phyloP scores from a whole-genome alignment of 2,797 vertebrate genomes.

The Sebastiscus albofasciatus region DNA sequence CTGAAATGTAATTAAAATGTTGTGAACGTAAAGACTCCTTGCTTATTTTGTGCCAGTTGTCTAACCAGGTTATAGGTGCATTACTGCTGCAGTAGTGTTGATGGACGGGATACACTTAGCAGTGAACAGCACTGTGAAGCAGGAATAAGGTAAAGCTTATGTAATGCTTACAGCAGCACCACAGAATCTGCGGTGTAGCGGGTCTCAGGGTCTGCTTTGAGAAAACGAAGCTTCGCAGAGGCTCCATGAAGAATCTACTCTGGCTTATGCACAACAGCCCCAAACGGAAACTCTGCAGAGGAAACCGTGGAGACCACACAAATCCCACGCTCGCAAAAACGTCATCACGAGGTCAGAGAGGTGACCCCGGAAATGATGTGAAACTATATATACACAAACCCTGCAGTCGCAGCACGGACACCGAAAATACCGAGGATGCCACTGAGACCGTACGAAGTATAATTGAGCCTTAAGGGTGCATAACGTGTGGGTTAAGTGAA shows the following conservation, averaged over 20 bases:
- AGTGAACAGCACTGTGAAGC: not conserved
- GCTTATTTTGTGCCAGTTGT: not conserved
- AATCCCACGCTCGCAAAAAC: slow-evolving; percentile 49
- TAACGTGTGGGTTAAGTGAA: slow-evolving; percentile 57
- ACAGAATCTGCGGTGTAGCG: not conserved
- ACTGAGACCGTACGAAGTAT: slow-evolving; percentile 66
- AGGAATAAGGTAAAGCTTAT: not conserved
- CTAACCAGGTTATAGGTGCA: not conserved
- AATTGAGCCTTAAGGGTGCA: slow-evolving; percentile 78
- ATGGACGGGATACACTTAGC: not conserved
- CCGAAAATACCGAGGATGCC: slow-evolving; percentile 61
- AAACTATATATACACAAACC: slow-evolving; percentile 78
- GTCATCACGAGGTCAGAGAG: slow-evolving; percentile 64
- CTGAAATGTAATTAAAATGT: not conserved
- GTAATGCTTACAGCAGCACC: not conserved
- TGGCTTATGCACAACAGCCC: slow-evolving; percentile 1
- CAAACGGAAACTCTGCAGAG: slow-evolving; percentile 44
- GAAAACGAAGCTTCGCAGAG: not conserved
- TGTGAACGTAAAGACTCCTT: not conserved
- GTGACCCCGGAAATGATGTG: slow-evolving; percentile 67
- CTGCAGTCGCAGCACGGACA: slow-evolving; percentile 60
- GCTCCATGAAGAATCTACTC: slow-evolving; percentile 12
- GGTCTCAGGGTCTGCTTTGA: not conserved
- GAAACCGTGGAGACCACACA: slow-evolving; percentile 46
- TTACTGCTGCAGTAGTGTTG: not conserved